Evolutionary conservation across 2,888 invertebrate species (phyloP).

Genomic region (Dryococelus australis): DNA sequence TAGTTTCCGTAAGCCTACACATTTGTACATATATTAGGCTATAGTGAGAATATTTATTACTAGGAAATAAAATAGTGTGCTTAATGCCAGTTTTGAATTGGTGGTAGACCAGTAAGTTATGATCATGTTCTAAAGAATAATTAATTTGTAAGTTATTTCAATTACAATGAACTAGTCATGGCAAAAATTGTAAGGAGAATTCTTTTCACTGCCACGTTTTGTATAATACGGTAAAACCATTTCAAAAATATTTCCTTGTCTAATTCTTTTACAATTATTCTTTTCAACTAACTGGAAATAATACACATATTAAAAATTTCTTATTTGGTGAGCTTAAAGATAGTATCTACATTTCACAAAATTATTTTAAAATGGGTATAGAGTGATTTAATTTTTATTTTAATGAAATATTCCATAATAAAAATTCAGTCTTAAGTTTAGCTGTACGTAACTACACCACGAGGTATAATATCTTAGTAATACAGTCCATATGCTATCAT

Average conservation of each 20-base stretch:
- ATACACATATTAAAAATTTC: too few species aligned
- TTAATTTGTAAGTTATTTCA: slow-evolving; percentile 7
- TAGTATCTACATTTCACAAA: too few species aligned
- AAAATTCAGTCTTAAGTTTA: too few species aligned
- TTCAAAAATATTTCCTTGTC: not conserved
- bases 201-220: not conserved
- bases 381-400: too few species aligned
- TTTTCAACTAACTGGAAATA: too few species aligned
- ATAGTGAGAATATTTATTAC: slow-evolving; percentile 18
- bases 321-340: too few species aligned
- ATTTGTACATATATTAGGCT: slow-evolving; percentile 37
- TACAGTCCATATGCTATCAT: too few species aligned
- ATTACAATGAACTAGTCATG: slow-evolving; percentile 26
- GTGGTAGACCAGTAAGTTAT: not conserved
- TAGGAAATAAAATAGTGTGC: slow-evolving; percentile 3
- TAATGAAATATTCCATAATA: too few species aligned
- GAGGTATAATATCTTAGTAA: too few species aligned
- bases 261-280: not conserved
- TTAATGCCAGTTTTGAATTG: not conserved
- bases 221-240: not conserved
- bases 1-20: slow-evolving; percentile 45
- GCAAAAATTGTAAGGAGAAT: not conserved
- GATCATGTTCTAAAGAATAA: not conserved
- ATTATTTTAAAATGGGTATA: too few species aligned
- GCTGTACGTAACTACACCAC: too few species aligned